Evolutionary conservation across 2,888 invertebrate genomes (phyloP), one percentile per base, ranked within the genome.

Genomic region (Petrolisthes cinctipes): DNA sequence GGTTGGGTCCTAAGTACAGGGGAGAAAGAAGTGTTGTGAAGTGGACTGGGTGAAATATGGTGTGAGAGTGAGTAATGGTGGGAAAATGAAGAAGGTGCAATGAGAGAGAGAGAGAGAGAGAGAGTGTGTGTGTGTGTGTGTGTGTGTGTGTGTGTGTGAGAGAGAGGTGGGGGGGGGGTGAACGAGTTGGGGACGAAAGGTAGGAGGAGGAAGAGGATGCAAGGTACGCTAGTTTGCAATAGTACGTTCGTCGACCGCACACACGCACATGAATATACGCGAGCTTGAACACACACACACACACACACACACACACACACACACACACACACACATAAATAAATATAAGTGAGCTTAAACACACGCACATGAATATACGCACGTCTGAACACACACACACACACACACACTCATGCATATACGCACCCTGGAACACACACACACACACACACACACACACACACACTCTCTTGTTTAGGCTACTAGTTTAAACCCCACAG

Each of bases 221-320:
- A 61, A 61, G 61, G 61, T 61, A 61, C 61, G 17, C 61, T 61
- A 9, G 61, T 61, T 61, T 61, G 3, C 61, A 17, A 9, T 17
- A 61, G 17, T 61, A 61, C 61, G 61, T 11, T 11, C 61, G 9
- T 9, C 61, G 61, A 9, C 11, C 61, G 61, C 61, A 17, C 61
- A 61, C 61, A 61, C 61, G 17, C 61, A 61, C 61, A 61, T 17
- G 17, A 9, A 61, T 17, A 61, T 17, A 61, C 61, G 17, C 61
- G 17, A 9, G 17, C 61, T 11, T 17, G 17, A 9, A 61, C 61
- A 61, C 61, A 61, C 61, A 61, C 61, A 61, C 61, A 61, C 61
- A 61, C 61, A 61, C 61, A 61, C 61, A 61, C 61, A 61, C 61
- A 61, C 61, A 61, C 61, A 61, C 61, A 61, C 61, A 61, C 61